Base-by-base conservation (phyloP, 2,888 invertebrate genomes). In the Slavum lentiscoides region DNA sequence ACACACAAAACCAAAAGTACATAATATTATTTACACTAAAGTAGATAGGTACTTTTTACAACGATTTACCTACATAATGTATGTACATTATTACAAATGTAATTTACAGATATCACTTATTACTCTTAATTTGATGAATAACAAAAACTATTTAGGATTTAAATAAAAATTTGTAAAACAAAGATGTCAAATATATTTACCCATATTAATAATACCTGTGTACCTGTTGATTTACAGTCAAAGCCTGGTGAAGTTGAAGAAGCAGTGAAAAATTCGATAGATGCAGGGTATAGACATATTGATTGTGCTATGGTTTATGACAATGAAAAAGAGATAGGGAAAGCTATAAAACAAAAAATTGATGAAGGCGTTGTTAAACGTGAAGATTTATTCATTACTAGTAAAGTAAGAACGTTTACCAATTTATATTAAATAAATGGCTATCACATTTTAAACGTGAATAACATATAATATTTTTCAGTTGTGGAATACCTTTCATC, bases 401-500 rank as follows among this genome's bases (percentile, higher is more conserved):
- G 90, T 84, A 93, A 93, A 84, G 82, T 82, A 76, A 67, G 67
- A 17, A 53, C 59, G n/a, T n/a, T n/a, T n/a, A n/a, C n/a, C n/a
- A n/a, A n/a, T 30, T 74, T 59, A 43, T 43, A 43, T 43, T 43
- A 9, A 43, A n/a, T n/a, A n/a, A n/a, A 43, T 43, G 0, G 7
- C 43, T 43, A 7, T 43, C n/a, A 43, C 9, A 43, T 43, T 43
- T 43, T 9, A 43, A 43, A 43, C 7, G 9, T 43, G 43, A 9
- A 43, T 43, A 43, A 6, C 43, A 43, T 7, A 4, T 43, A 43
- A 43, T 43, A 43, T 39, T 70, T 43, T 80, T 59, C 67, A 82
- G 83, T 21, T 85, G 37, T 96, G 96, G 96, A 95, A 95, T 88
- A 95, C 94, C 0, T 94, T 91, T 87, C 97, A 97, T 86, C 90